These are phyloP conservation scores for Taphrorychus bicolor DNA, from an alignment of 2,888 invertebrate genomes.

Conservation along the genomic window DNA sequence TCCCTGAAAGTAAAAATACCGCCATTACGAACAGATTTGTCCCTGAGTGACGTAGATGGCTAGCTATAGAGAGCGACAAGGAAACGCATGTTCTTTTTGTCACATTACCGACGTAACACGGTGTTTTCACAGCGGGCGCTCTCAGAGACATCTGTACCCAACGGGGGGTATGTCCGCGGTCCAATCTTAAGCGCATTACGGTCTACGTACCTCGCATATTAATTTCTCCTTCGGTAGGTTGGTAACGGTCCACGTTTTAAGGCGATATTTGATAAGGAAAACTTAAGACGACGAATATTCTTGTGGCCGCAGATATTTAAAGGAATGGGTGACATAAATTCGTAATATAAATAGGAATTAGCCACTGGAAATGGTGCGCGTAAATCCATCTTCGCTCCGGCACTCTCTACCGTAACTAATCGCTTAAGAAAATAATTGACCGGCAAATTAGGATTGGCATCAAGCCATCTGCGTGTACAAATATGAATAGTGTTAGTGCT, in stretches of 20 bases:
- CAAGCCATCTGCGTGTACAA: conserved; percentile 45
- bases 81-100: conserved; percentile 51
- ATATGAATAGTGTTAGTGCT: background rate
- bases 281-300: too few relatives aligned
- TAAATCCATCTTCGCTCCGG: conserved; percentile 47
- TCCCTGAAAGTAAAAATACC: conserved; percentile 10
- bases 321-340: background rate
- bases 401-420: conserved; percentile 47
- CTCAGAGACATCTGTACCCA: conserved; percentile 51
- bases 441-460: conserved; percentile 49
- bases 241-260: background rate
- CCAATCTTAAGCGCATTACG: conserved; percentile 34
- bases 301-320: background rate
- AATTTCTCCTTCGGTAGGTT: background rate
- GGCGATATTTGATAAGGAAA: too few relatives aligned
- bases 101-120: conserved; percentile 53
- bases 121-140: conserved; percentile 51
- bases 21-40: conserved; percentile 24
- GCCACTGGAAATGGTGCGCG: conserved; percentile 18
- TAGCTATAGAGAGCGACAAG: conserved; percentile 25
- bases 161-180: conserved; percentile 42
- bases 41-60: conserved; percentile 27
- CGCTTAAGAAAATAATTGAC: conserved; percentile 47
- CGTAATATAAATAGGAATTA: conserved; percentile 1
- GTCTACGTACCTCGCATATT: conserved; percentile 34